phyloP scores from a whole-genome alignment of 2,113 vertebrate species.

The Formicarius rufipectus region DNA sequence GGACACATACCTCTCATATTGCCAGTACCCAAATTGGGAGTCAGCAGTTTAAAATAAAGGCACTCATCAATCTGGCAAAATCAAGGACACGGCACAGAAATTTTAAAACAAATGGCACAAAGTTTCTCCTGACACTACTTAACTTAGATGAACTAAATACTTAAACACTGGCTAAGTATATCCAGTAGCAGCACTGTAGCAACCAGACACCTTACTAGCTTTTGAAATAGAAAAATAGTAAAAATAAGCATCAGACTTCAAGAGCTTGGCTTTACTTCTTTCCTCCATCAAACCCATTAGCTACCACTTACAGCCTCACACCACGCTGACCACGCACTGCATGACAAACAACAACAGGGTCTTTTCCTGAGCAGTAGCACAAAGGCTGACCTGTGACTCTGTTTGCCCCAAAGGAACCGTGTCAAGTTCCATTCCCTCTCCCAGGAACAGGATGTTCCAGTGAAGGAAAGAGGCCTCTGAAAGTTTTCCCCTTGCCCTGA shows the following conservation, averaged over 20 bases:
- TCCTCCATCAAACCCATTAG: neutral
- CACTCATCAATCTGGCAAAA: conserved; percentile 65
- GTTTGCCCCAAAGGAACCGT: neutral
- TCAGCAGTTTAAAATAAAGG: conserved; percentile 73
- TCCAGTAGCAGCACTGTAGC: neutral
- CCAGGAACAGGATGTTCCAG: neutral
- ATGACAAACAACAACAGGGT: neutral
- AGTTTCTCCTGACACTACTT: conserved; percentile 19
- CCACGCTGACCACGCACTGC: neutral
- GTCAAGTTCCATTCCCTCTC: neutral
- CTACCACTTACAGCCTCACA: neutral
- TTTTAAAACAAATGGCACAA: conserved; percentile 49
- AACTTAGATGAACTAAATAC: conserved; percentile 15
- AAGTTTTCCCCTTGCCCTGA: neutral
- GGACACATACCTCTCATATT: conserved; percentile 74
- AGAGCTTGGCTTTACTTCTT: neutral
- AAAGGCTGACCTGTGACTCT: accelerated
- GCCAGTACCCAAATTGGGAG: conserved; percentile 67
- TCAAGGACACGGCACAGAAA: conserved; percentile 55
- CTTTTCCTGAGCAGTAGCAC: neutral
- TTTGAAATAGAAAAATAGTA: neutral
- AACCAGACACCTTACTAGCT: neutral
- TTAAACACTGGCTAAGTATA: neutral
- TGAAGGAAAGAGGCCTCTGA: neutral
- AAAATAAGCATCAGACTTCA: neutral